phyloP scores from a whole-genome alignment of 2,113 vertebrate genomes.

The Muscicapa adusta region DNA sequence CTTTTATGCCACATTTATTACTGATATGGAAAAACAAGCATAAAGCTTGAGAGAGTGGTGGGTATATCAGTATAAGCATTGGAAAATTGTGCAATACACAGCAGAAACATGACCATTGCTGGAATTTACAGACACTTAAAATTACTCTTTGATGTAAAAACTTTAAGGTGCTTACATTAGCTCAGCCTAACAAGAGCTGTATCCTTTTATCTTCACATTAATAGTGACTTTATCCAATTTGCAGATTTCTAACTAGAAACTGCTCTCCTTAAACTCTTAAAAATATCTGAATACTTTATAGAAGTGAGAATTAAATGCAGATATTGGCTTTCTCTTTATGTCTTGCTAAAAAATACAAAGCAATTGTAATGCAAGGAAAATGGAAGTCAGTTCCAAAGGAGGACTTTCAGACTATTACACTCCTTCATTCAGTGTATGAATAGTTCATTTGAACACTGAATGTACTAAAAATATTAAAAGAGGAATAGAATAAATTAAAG shows the following conservation, averaged over 20 bases:
- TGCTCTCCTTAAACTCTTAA: background rate
- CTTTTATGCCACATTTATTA: background rate
- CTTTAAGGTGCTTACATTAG: background rate
- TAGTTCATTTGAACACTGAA: background rate
- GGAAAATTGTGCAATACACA: background rate
- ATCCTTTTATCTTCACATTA: background rate
- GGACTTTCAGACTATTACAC: background rate
- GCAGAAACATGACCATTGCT: background rate
- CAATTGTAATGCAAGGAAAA: background rate
- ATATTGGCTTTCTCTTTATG: background rate
- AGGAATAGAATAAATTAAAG: background rate
- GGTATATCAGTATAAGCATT: background rate
- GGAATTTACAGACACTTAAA: background rate
- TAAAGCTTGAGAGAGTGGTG: background rate
- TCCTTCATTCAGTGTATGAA: background rate
- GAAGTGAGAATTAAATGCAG: background rate
- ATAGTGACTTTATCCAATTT: background rate
- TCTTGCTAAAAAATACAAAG: background rate
- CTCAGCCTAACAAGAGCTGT: background rate
- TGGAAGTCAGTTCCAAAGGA: background rate
- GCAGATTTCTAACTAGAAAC: background rate
- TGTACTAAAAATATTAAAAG: background rate
- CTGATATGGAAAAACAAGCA: background rate
- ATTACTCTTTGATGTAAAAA: background rate
- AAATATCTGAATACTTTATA: background rate